Evolutionary conservation across 2,113 vertebrate species (phyloP), one percentile per base, ranked within the genome.

Genomic region (Tringa solitaria): DNA sequence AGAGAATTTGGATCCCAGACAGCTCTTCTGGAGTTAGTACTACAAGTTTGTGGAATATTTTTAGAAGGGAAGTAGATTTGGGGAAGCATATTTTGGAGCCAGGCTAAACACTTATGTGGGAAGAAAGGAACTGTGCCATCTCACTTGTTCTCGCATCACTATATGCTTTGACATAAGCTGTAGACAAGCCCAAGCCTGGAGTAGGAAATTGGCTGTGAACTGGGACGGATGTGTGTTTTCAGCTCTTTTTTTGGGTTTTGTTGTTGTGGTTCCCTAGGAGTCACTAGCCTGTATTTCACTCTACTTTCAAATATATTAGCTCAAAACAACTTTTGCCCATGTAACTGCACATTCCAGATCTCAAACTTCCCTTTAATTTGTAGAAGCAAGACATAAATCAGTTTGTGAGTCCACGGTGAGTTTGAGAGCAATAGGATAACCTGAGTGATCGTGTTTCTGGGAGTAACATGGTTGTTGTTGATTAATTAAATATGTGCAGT

Each of bases 221-320:
- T 32, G 15, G 67, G n/a, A 50, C 1, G 12, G 50, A 37, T 63
- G 41, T 46, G 43, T 46, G 17, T 63, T 94, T 81, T 23, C 35
- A 72, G 32, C n/a, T 80, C 9, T 48, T 27, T 48, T 48, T 87
- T 37, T 16, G 33, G 7, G 3, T 61, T 73, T 27, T 63, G 68
- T 75, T 0, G 0, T 75, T 1, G 0, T 73, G 48, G 23, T 41
- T 7, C 11, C 5, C 1, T 41, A 23, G 32, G 46, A 95, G 10
- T 39, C 27, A 59, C n/a, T 24, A 56, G 26, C 14, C 8, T 1
- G 0, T 46, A 9, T 81, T 87, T 63, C 33, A 37, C 28, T 67
- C n/a, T 14, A 16, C 54, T 74, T 80, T 41, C 12, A 35, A 84
- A 92, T 63, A 27, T 35, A 54, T 8, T 83, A 37, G 26, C 18